Conservation (phyloP, 2,113 vertebrate species). For the Ptilorrhoa leucosticta region DNA sequence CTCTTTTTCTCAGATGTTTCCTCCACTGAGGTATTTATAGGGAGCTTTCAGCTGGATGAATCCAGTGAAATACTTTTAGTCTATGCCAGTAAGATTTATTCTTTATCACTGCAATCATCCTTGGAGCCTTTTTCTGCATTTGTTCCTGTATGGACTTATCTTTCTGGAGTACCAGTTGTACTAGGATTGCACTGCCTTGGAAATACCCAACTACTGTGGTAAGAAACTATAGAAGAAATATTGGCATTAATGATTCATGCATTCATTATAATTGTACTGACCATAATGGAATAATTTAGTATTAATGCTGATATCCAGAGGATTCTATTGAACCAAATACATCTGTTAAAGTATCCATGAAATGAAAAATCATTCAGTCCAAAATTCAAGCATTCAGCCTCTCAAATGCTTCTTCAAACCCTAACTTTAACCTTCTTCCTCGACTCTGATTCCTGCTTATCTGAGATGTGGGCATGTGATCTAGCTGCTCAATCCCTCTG, state of each 20-base stretch:
- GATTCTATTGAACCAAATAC: not conserved
- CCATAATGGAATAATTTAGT: slow-evolving; percentile 47
- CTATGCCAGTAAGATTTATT: not conserved
- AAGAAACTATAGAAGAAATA: not conserved
- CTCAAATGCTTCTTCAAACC: not conserved
- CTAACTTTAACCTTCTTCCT: not conserved
- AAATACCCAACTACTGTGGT: not conserved
- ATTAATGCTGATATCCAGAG: slow-evolving; percentile 15
- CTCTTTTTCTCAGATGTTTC: not conserved
- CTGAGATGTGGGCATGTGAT: not conserved
- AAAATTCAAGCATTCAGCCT: not conserved
- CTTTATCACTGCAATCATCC: not conserved
- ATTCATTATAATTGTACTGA: slow-evolving; percentile 1
- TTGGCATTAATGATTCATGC: slow-evolving; percentile 10
- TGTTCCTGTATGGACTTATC: not conserved
- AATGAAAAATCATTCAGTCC: slow-evolving; percentile 24
- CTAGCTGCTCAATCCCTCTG: not conserved
- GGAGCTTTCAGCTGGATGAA: not conserved
- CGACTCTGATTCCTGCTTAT: not conserved
- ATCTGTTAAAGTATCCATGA: slow-evolving; percentile 36
- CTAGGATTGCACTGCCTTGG: not conserved
- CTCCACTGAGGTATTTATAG: not conserved
- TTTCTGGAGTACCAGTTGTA: not conserved
- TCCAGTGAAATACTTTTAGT: not conserved
- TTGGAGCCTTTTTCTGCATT: not conserved